Evolutionary conservation across 2,888 invertebrate genomes (phyloP).

Genomic region (Apotomis turbidana): DNA sequence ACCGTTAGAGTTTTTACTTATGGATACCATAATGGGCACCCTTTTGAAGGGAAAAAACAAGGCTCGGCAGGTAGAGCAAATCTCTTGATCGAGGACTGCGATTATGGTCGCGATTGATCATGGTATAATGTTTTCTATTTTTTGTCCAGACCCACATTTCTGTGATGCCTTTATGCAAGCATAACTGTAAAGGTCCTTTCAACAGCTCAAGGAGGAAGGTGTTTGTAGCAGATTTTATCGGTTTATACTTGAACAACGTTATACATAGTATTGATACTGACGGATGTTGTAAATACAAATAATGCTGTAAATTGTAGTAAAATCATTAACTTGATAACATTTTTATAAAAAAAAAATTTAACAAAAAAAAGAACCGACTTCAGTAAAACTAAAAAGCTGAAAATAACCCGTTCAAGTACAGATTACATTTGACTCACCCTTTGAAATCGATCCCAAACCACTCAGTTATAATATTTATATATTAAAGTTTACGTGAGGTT

Average conservation of each 20-base stretch:
- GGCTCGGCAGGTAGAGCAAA: slow-evolving; percentile 77
- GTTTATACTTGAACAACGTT: neutral
- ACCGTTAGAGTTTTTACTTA: slow-evolving; percentile 77
- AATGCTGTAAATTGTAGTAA: neutral
- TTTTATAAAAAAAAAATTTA: too few species aligned
- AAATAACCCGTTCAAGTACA: too few species aligned
- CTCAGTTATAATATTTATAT: too few species aligned
- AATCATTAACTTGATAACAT: neutral
- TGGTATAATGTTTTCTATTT: slow-evolving; percentile 63
- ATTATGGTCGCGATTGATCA: slow-evolving; percentile 68
- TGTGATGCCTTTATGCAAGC: slow-evolving; percentile 51
- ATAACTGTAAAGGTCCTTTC: slow-evolving; percentile 45
- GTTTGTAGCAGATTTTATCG: slow-evolving; percentile 40
- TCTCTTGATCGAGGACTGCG: slow-evolving; percentile 71
- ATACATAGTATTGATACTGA: slow-evolving; percentile 2
- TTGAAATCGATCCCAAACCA: too few species aligned
- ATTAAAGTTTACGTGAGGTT: too few species aligned
- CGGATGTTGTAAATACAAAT: slow-evolving; percentile 9
- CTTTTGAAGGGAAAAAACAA: slow-evolving; percentile 72
- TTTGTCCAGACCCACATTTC: slow-evolving; percentile 61
- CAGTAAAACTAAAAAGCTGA: too few species aligned
- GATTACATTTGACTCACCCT: too few species aligned
- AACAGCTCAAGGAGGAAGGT: slow-evolving; percentile 63
- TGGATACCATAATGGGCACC: slow-evolving; percentile 72
- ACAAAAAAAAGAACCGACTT: too few species aligned